A percentile compares a stretch with the other conserved stretches of the same genome.
phyloP scores from a whole-genome alignment of 2,113 vertebrate species.

The Leptobrachium leishanense region DNA sequence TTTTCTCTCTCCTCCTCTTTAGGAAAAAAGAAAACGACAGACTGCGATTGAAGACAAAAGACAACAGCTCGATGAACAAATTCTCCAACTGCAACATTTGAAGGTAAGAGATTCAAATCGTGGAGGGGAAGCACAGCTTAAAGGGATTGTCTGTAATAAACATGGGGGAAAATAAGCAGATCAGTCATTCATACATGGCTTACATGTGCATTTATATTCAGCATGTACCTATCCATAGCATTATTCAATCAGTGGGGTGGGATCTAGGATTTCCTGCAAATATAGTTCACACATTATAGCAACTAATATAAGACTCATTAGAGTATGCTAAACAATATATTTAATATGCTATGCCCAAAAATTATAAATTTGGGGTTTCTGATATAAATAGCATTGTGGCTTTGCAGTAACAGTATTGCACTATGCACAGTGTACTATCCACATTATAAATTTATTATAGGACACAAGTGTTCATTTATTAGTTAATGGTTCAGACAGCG shows the following conservation, averaged over 20 bases:
- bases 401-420: no score
- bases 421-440: no score
- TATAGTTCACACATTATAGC: not conserved
- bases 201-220: slow-evolving; percentile 45
- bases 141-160: slow-evolving; percentile 34
- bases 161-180: no score
- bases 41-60: slow-evolving; percentile 93
- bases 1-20: slow-evolving; percentile 61
- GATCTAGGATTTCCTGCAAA: not conserved
- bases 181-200: slow-evolving; percentile 62
- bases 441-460: no score
- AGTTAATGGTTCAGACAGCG: no score
- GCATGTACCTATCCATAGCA: not conserved
- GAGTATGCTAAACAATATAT: no score
- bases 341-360: no score
- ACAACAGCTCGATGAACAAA: slow-evolving; percentile 90
- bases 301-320: no score
- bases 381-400: no score
- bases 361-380: no score
- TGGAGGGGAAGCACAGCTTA: slow-evolving; percentile 44
- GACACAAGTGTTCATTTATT: no score
- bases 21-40: slow-evolving; percentile 97
- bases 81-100: slow-evolving; percentile 93
- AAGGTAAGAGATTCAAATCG: slow-evolving; percentile 77
- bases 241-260: not conserved